Evolutionary conservation across 2,113 vertebrate genomes (phyloP), one percentile per base, ranked within the genome.

Genomic region (Coptodon bakossiorum): DNA sequence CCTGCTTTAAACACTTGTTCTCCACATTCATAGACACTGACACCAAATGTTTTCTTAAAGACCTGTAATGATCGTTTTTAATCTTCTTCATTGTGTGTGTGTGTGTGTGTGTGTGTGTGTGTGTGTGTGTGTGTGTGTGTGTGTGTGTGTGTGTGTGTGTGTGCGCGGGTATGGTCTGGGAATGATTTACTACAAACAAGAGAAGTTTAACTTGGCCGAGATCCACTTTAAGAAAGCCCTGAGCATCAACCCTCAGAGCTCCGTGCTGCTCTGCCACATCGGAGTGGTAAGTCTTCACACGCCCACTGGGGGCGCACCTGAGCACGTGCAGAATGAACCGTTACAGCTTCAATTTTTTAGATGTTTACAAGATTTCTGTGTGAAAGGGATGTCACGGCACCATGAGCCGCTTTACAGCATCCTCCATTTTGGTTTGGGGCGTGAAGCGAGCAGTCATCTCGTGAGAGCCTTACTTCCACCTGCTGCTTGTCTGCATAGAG

Each of bases 141-240:
- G 14, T 71, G 24, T n/a, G 12, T 34, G 22, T 50, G n/a, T 73
- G 11, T 19, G 10, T 3, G 50, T 22, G n/a, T 24, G n/a, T 1
- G 16, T 3, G 11, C 6, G 1, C 91, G 99, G 99, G 99, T 99
- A 99, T 27, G 98, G 99, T 50, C 95, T 99, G 94, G 99, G 99
- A 88, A 99, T 99, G 98, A 99, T 99, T 94, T 99, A 99, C 95
- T 99, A 98, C 95, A 99, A 99, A 89, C 99, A 99, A 94, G 99
- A 99, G 94, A 99, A 99, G 92, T 99, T 99, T 95, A 98, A 98
- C 93, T 95, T 99, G 86, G 99, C 98, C 81, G 99, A 99, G 96
- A 99, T 99, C 96, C 98, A 99, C 97, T 99, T 99, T 93, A 98
- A 99, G 95, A 99, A 99, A 94, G 99, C 99, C 80, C 96, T 99